These are phyloP conservation scores for Macrotus californicus DNA, from an alignment of 2,113 vertebrate species.

Conservation along the genomic window DNA sequence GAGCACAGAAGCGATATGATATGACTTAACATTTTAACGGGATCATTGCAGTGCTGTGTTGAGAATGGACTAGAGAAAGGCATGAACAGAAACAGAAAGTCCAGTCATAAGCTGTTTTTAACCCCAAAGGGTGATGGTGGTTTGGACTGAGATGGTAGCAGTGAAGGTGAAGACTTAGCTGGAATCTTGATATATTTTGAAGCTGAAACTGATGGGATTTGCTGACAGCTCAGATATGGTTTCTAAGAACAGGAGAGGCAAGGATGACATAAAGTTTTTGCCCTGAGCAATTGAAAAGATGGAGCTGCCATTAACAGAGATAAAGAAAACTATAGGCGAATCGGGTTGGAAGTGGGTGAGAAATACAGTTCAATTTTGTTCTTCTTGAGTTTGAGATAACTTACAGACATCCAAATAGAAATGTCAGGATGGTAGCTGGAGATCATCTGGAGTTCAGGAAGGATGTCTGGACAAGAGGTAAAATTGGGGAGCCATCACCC, in stretches of 20 bases:
- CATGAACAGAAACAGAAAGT: background rate
- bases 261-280: background rate
- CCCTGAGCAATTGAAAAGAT: background rate
- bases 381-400: background rate
- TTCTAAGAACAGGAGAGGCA: background rate
- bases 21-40: background rate
- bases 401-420: background rate
- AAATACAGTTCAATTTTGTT: background rate
- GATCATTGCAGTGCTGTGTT: background rate
- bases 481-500: background rate
- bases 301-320: background rate
- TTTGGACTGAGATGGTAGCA: background rate
- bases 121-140: background rate
- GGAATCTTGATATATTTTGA: background rate
- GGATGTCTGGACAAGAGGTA: background rate
- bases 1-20: background rate
- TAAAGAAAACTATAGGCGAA: background rate
- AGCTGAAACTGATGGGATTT: background rate
- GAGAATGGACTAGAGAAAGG: background rate
- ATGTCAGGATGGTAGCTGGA: background rate
- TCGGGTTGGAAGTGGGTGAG: background rate
- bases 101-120: background rate
- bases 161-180: background rate
- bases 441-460: background rate
- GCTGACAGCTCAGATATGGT: background rate